Base-by-base conservation (phyloP, 2,113 vertebrate genomes). In the Aspiorhynchus laticeps region DNA sequence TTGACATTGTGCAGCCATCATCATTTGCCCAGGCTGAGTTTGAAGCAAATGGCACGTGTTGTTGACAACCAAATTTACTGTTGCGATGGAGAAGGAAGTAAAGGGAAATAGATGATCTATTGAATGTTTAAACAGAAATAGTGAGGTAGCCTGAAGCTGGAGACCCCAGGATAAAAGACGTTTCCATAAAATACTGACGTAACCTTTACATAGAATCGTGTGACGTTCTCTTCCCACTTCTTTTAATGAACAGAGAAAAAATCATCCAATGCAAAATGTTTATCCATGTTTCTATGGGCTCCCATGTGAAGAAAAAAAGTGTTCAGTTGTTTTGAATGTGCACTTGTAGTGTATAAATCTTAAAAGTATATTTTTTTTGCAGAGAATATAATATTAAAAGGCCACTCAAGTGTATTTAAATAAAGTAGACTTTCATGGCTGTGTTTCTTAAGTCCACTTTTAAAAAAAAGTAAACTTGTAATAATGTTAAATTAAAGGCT, bases 101-200 rank as follows among this genome's bases (percentile, higher is more conserved):
- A 53, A 78, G 24, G 76, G 76, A 53, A 56, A 67, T 31, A 6
- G 61, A 31, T 65, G 36, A 82, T 82, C 48, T 76, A 76, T 6
- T 76, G 5, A 48, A 81, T 31, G 80, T 81, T 31, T 43, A 46
- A 21, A n/a, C 43, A 61, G 59, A 81, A 81, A 81, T 28, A 67
- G n/a, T 21, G 80, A 82, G 36, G 53, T 7, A 63, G 56, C 2
- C 31, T 56, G n/a, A 24, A 61, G 31, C 10, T 59, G 33, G 33
- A 41, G 36, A 26, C 7, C 33, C 46, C 43, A 56, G 17, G 48
- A 78, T 38, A 11, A 59, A 80, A 24, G 26, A 17, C 4, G 11
- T 41, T 61, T 33, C 53, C 61, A 33, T 63, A 80, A 80, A 59
- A 59, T 4, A 41, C 78, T 61, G 11, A 36, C 21, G 2, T 38